Base-by-base conservation (phyloP, 2,888 invertebrate genomes). In the Miltochrista miniata region DNA sequence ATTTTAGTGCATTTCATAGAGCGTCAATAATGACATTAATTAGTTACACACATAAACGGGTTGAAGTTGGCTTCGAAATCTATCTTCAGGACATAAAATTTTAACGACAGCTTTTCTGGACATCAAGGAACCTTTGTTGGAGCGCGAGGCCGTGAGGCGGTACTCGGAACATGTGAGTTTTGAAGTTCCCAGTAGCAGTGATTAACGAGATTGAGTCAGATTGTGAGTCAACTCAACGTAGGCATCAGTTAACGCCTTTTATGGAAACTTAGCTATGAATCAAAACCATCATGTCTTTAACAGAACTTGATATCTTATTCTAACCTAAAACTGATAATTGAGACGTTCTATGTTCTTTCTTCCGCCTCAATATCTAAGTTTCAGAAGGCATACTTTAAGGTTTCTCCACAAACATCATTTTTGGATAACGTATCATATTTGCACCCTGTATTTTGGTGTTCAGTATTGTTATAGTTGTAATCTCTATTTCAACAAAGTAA, bases 201-300 rank as follows among this genome's bases (percentile, higher is more conserved):
- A 61, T 68, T 61, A 61, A 54, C 47, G 29, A 51, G 50, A 31
- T 38, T 41, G 48, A 52, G 51, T 61, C 62, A 56, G 43, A 45
- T 42, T 36, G 50, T 64, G 61, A 65, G 37, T 68, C 65, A 65
- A 49, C 30, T 39, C 29, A 24, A 24, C 18, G 18, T 24, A 24
- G 5, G 36, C 33, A 36, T 41, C 30, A 35, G 14, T 12, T 9
- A 44, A 44, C 37, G 36, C 33, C 38, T 13, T 48, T 15, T 31
- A 36, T n/a, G 7, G 45, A 13, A 31, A 18, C 29, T 46, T 7
- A 18, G n/a, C 5, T 24, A 12, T n/a, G 5, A 24, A 24, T 4
- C 18, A 24, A 24, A 24, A 5, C 18, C 2, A 24, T 24, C n/a
- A n/a, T n/a, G n/a, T n/a, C n/a, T n/a, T n/a, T 24, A 24, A 24